Evolutionary conservation across 2,888 invertebrate species (phyloP), one percentile per base, ranked within the genome.

Genomic region (Morinoia aosen): DNA sequence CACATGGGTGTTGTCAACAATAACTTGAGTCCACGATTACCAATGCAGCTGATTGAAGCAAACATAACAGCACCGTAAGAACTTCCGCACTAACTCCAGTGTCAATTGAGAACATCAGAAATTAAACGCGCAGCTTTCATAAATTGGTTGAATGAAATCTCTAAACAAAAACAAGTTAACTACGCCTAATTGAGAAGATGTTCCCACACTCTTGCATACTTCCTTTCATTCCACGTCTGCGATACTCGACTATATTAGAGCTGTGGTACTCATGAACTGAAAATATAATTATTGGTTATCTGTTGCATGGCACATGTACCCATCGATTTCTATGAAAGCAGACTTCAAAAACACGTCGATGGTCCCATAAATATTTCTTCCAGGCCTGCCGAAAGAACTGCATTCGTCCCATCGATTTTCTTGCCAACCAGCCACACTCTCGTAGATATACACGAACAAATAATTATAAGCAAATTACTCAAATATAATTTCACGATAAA

Each of bases 381-480:
- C 76, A 76, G 76, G 76, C 76, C 76, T 93, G 93, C 57, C 12
- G 48, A n/a, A 93, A 93, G 93, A 57, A 93, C 93, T 93, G 93
- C 57, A 93, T 93, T 93, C 93, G 57, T 57, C 57, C 57, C 93
- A 93, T 93, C 93, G 93, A 93, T 93, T 93, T 93, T 57, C n/a
- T 33, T 25, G 33, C 33, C 57, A 12, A 48, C 93, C 58, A 57
- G 57, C 57, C 48, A 39, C 93, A 57, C 16, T n/a, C 57, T 16
- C 33, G 33, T 19, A 57, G 57, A 12, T n/a, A 93, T 93, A 57
- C 57, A 93, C 57, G 40, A 56, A 93, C 33, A 56, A 57, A 93
- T 57, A 48, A 14, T 12, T 57, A 93, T 0, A 93, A 11, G 19
- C 25, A 76, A 25, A 25, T 76, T 76, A 76, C 25, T 76, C 19